Evolutionary conservation across 2,113 vertebrate species (phyloP).

Genomic region (Lepidothrix coronata): DNA sequence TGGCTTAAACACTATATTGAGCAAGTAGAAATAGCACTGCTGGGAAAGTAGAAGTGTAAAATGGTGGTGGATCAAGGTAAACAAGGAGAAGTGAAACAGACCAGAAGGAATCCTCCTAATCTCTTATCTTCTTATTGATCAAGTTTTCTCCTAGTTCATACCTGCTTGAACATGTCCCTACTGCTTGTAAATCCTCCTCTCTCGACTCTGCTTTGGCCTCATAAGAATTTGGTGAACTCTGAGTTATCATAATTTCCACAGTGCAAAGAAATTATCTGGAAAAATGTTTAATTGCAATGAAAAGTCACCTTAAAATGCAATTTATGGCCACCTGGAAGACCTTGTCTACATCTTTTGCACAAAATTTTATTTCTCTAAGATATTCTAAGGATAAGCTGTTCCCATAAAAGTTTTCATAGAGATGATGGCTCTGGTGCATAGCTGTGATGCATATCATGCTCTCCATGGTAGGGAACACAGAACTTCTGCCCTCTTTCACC

Average conservation of each 20-base stretch:
- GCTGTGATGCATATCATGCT: not conserved
- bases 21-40: not conserved
- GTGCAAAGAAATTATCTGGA: not conserved
- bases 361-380: not conserved
- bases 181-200: not conserved
- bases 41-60: not conserved
- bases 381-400: not conserved
- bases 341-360: not conserved
- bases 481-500: not conserved
- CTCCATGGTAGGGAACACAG: not conserved
- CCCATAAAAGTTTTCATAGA: not conserved
- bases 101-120: not conserved
- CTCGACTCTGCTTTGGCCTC: not conserved
- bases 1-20: not conserved
- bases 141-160: not conserved
- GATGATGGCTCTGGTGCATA: not conserved
- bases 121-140: not conserved
- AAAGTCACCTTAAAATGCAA: not conserved
- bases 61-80: not conserved
- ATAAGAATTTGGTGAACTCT: not conserved
- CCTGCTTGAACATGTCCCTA: not conserved
- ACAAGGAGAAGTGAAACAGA: not conserved
- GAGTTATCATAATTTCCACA: not conserved
- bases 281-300: not conserved
- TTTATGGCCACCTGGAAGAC: not conserved